Percentiles rank a stretch among this genome's conserved stretches.
phyloP scores from a whole-genome alignment of 2,888 invertebrate genomes.

The Coleophora flavipennella region DNA sequence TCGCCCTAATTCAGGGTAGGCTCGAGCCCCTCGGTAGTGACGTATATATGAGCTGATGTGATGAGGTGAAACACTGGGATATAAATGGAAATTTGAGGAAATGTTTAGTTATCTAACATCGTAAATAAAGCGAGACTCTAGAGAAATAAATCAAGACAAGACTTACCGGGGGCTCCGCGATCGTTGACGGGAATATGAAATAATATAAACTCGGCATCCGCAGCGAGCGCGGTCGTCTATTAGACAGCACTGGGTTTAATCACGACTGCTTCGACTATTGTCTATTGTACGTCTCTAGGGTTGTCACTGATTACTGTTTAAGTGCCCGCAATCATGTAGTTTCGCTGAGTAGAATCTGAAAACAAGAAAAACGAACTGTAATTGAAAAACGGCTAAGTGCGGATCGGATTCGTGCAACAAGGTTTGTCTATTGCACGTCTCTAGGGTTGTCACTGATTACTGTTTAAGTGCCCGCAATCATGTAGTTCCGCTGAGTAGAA shows the following conservation, averaged over 20 bases:
- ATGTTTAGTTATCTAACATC: neutral
- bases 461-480: too few species aligned
- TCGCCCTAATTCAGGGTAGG: too few species aligned
- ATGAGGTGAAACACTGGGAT: too few species aligned
- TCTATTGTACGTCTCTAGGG: conserved; percentile 6
- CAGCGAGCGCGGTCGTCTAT: conserved; percentile 8
- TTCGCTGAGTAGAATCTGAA: too few species aligned
- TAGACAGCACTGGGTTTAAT: conserved; percentile 10
- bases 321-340: too few species aligned
- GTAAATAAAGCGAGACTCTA: conserved; percentile 1
- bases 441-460: neutral
- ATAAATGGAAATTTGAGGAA: neutral
- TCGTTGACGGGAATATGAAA: conserved; percentile 8
- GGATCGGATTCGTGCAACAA: too few species aligned
- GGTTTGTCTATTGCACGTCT: conserved; percentile 11
- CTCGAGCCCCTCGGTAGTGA: too few species aligned
- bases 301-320: neutral
- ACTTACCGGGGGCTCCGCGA: conserved; percentile 6
- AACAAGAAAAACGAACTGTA: too few species aligned
- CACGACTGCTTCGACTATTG: conserved; percentile 16
- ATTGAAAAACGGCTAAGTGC: too few species aligned
- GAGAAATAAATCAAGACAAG: conserved; percentile 12
- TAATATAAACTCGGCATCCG: conserved; percentile 4
- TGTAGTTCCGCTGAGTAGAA: too few species aligned
- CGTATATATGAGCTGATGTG: too few species aligned